These are phyloP conservation scores for Halisarca cf. caerulea DNA, from an alignment of 37 sponge, comb jelly and placozoan genomes.

Conservation along the genomic window DNA sequence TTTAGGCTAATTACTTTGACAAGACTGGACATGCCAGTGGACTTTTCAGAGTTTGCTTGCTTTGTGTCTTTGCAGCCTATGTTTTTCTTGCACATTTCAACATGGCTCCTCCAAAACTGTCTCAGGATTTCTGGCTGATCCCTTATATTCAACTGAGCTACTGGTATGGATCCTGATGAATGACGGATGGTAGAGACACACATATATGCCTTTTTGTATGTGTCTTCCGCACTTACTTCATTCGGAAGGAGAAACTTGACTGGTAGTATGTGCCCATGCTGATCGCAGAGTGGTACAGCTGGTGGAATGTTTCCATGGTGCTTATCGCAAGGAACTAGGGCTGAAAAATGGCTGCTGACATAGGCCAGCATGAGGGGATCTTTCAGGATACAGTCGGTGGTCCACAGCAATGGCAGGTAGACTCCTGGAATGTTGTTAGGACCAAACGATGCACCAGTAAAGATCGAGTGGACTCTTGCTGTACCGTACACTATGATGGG, in stretches of 20 bases:
- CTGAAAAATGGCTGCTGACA: slow-evolving; percentile 54
- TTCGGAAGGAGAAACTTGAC: slow-evolving; percentile 47
- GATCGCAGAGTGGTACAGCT: slow-evolving; percentile 47
- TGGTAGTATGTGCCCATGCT: slow-evolving; percentile 37
- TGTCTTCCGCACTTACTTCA: background rate
- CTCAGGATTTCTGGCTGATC: slow-evolving; percentile 37
- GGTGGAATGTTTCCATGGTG: slow-evolving; percentile 8
- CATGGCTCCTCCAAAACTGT: background rate
- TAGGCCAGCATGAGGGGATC: slow-evolving; percentile 57
- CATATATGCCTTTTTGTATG: slow-evolving; percentile 41
- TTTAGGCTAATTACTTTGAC: too few species aligned
- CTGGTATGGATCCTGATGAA: background rate
- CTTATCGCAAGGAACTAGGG: slow-evolving; percentile 42
- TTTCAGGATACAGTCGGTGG: slow-evolving; percentile 29
- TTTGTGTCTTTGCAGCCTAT: too few species aligned
- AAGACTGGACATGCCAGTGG: too few species aligned
- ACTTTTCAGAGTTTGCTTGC: too few species aligned
- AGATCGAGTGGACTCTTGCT: slow-evolving; percentile 38
- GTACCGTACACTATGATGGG: slow-evolving; percentile 67
- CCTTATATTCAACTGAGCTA: slow-evolving; percentile 15
- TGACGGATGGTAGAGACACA: background rate
- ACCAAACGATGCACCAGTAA: slow-evolving; percentile 39
- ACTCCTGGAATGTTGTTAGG: slow-evolving; percentile 60
- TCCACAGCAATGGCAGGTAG: slow-evolving; percentile 78
- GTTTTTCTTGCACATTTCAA: background rate